Conservation (phyloP, 2,113 vertebrate genomes). For the Dromas ardeola region DNA sequence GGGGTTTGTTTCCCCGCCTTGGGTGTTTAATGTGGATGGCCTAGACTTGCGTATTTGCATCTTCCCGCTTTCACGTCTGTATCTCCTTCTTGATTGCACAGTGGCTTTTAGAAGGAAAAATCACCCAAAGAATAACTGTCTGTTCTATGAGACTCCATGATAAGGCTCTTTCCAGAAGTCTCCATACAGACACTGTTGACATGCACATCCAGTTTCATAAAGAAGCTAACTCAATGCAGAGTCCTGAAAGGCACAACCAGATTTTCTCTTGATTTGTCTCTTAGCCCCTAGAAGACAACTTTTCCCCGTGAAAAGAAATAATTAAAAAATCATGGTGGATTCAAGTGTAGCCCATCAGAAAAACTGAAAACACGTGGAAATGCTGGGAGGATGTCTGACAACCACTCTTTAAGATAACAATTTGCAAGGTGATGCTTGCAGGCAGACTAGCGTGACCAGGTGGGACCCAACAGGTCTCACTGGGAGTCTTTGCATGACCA, state of each 20-base stretch:
- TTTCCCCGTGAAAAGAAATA: background rate
- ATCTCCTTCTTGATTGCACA: background rate
- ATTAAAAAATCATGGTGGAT: background rate
- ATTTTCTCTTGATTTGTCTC: background rate
- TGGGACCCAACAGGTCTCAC: background rate
- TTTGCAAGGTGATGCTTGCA: background rate
- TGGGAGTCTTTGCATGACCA: background rate
- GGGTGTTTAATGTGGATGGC: constrained; percentile 34
- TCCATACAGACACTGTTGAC: background rate
- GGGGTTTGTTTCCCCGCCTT: constrained; percentile 37
- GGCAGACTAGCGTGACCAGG: background rate
- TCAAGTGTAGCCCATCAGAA: background rate
- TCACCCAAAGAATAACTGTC: background rate
- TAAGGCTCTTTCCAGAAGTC: background rate
- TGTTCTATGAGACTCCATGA: background rate
- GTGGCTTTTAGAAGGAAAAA: background rate
- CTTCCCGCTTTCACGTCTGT: background rate
- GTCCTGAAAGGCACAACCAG: background rate
- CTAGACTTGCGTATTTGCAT: constrained; percentile 15
- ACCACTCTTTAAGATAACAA: background rate
- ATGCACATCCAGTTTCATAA: background rate
- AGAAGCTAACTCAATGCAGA: background rate
- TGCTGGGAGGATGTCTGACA: background rate
- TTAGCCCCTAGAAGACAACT: background rate
- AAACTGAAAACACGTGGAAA: background rate